phyloP scores from a whole-genome alignment of 2,797 vertebrate genomes.

The Sphenopsis melanotis region DNA sequence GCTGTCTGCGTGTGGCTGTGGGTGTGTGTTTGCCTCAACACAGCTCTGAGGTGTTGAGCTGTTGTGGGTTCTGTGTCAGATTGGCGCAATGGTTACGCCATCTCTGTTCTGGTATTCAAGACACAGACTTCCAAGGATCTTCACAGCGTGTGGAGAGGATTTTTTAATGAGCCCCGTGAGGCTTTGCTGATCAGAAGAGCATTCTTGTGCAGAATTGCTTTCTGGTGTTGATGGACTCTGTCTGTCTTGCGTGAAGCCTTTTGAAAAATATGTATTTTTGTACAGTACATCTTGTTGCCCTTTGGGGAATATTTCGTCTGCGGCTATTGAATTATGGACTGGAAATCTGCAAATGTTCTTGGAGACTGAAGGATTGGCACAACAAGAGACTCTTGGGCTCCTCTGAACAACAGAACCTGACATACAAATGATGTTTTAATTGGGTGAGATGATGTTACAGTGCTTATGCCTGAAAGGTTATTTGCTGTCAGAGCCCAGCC shows the following conservation, averaged over 20 bases:
- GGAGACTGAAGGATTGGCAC: background rate
- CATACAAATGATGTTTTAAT: background rate
- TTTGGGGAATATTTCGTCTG: background rate
- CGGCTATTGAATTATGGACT: constrained; percentile 7
- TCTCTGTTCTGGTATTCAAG: background rate
- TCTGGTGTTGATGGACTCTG: background rate
- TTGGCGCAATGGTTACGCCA: background rate
- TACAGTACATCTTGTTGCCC: background rate
- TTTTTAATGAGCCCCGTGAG: background rate
- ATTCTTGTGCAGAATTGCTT: background rate
- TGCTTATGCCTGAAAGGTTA: background rate
- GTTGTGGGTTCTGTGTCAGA: background rate
- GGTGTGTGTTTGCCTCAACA: background rate
- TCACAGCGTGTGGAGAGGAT: background rate
- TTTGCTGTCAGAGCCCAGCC: background rate
- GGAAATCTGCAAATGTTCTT: background rate
- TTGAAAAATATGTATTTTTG: background rate
- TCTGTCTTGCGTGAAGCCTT: background rate
- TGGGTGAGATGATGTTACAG: background rate
- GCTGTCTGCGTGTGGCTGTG: background rate
- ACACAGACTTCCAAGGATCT: background rate
- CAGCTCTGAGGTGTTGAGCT: background rate
- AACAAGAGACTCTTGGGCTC: background rate
- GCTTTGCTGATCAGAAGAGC: background rate
- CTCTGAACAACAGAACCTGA: background rate